Percentiles rank a stretch among this genome's conserved stretches.
Evolutionary conservation across 2,888 invertebrate species (phyloP).

Genomic region (Parnassius smintheus): DNA sequence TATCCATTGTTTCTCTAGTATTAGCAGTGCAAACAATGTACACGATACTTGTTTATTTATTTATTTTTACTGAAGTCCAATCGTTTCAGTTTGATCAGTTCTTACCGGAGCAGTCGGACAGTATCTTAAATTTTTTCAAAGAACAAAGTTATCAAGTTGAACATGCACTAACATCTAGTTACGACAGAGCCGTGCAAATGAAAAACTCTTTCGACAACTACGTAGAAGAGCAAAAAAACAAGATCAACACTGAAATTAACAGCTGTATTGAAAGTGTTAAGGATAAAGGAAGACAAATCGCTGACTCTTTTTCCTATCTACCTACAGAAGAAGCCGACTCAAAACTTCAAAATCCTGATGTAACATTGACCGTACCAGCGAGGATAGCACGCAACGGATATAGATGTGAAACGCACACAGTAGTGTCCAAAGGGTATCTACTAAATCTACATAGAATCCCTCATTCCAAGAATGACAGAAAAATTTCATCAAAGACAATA

Average conservation of each 20-base stretch:
- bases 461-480: constrained; percentile 48
- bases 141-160: constrained; percentile 41
- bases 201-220: constrained; percentile 52
- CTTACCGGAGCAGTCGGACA: constrained; percentile 32
- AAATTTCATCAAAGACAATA: constrained; percentile 61
- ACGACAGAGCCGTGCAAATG: constrained; percentile 45
- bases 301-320: constrained; percentile 50
- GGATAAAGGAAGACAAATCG: constrained; percentile 47
- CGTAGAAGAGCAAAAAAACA: constrained; percentile 53
- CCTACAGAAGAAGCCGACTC: constrained; percentile 43
- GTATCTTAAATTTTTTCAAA: constrained; percentile 47
- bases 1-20: neutral
- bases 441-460: constrained; percentile 91
- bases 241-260: constrained; percentile 50
- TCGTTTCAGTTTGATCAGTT: constrained; percentile 8
- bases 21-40: constrained; percentile 13
- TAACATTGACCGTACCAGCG: constrained; percentile 58
- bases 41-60: constrained; percentile 1
- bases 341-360: constrained; percentile 54
- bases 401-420: constrained; percentile 85
- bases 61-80: constrained; percentile 5
- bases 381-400: constrained; percentile 82
- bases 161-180: constrained; percentile 40
- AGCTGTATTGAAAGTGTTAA: constrained; percentile 53
- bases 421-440: constrained; percentile 91